Base-by-base conservation (phyloP, 2,113 vertebrate species). In the Cygnus atratus region DNA sequence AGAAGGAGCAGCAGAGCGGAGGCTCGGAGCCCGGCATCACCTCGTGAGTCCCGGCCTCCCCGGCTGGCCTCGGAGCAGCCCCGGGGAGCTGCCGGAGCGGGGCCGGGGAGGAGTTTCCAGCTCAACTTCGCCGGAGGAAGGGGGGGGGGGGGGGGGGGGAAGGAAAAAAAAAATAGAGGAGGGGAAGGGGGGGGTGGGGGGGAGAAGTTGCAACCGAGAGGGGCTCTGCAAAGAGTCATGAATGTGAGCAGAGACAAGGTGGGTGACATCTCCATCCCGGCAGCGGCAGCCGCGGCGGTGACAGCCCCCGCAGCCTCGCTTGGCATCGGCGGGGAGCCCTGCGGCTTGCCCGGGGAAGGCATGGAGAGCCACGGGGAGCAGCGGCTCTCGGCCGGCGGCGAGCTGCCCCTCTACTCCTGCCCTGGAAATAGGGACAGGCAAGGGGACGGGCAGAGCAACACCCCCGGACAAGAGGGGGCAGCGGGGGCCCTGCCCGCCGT, bases 201-300 rank as follows among this genome's bases (percentile, higher is more conserved):
- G 33, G 12, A 48, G 44, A 81, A 88, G 67, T 44, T 55, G 79
- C 12, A 24, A 43, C 46, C 6, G 59, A 87, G 86, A 73, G 63
- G 88, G 71, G 72, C 89, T 93, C 92, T 33, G 85, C 57, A 8
- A 92, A 80, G 96, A 96, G 97, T 77, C 92, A 98, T 98, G 99
- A 98, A 98, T 92, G 97, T 72, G 93, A 96, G 93, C 87, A 98
- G 98, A 96, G 98, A 98, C 95, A 97, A 98, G 97, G 96, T 97
- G 87, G 97, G 97, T 88, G 98, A 98, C 96, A 97, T 98, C 96
- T 98, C 98, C 83, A 97, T 98, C 94, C 97, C 96, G 87, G 76
- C 95, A 58, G 88, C 92, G 72, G 92, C 90, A 44, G 95, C 95
- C 13, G 93, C 90, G 52, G 96, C 92, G 29, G 96, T 87, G 91